These are phyloP conservation scores for Tachycineta bicolor DNA, from an alignment of 2,113 vertebrate species.

Conservation along the genomic window DNA sequence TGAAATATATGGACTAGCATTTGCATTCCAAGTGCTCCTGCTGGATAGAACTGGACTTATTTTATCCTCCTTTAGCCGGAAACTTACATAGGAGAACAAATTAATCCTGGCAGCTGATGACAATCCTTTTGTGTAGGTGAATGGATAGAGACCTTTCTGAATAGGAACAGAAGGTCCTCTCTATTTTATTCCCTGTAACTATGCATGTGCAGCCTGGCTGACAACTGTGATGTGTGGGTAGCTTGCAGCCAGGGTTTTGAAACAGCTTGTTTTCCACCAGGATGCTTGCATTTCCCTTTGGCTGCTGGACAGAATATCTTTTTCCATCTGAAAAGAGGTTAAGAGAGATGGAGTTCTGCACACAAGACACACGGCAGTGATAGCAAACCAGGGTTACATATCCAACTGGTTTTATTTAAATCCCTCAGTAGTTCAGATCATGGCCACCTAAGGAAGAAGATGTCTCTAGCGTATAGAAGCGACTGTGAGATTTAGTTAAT, in stretches of 20 bases:
- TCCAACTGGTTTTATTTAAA: background rate
- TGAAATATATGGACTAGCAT: constrained; percentile 15
- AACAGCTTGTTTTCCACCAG: constrained; percentile 70
- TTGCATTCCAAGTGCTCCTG: constrained; percentile 37
- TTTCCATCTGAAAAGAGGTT: constrained; percentile 51
- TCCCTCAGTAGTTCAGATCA: background rate
- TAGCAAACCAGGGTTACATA: background rate
- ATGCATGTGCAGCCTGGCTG: constrained; percentile 49
- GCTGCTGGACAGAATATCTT: constrained; percentile 55
- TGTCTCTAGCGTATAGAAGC: background rate
- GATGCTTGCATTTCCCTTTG: constrained; percentile 65
- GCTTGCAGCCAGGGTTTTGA: constrained; percentile 65
- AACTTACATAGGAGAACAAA: constrained; percentile 47
- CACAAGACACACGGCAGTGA: constrained; percentile 5
- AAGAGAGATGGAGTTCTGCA: constrained; percentile 21
- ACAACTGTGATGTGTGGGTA: constrained; percentile 56
- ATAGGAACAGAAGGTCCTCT: constrained; percentile 61
- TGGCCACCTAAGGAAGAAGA: background rate
- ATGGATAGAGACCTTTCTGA: constrained; percentile 57
- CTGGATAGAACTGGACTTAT: background rate
- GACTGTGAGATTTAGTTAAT: background rate
- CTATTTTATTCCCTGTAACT: constrained; percentile 59
- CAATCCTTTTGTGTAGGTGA: constrained; percentile 50
- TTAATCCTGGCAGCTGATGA: constrained; percentile 34
- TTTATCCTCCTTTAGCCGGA: constrained; percentile 7